Conservation (phyloP, 2,797 vertebrate genomes). For the Ptychadena robeensis region DNA sequence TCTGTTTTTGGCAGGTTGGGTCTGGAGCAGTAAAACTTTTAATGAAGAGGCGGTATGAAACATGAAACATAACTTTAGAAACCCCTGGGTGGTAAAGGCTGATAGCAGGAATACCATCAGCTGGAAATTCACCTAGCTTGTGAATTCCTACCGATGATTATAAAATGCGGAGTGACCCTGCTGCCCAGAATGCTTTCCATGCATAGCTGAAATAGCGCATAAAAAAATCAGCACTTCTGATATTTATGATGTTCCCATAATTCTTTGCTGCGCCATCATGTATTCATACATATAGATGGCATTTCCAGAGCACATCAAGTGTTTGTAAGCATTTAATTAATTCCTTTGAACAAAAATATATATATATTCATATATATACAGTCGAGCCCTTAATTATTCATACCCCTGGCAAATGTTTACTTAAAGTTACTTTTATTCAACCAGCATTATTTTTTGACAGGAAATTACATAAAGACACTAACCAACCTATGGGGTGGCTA, state of each 20-base stretch:
- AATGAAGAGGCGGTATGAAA: background rate
- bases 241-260: background rate
- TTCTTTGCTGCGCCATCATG: background rate
- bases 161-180: background rate
- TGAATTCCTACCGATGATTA: background rate
- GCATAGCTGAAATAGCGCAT: background rate
- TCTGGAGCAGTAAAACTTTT: background rate
- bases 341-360: no score
- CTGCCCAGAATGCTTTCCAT: background rate
- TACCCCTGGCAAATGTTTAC: no score
- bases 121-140: background rate
- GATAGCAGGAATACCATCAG: slow-evolving; percentile 2
- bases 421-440: no score
- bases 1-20: slow-evolving; percentile 1
- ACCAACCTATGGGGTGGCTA: no score
- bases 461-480: no score
- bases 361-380: no score
- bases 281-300: background rate
- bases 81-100: background rate
- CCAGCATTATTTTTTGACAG: no score
- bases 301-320: background rate
- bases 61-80: background rate
- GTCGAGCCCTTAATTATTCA: no score
- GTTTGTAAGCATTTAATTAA: no score
- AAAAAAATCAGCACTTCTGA: background rate